These are phyloP conservation scores for Protonibea diacanthus DNA, from an alignment of 2,797 vertebrate species.

Conservation along the genomic window DNA sequence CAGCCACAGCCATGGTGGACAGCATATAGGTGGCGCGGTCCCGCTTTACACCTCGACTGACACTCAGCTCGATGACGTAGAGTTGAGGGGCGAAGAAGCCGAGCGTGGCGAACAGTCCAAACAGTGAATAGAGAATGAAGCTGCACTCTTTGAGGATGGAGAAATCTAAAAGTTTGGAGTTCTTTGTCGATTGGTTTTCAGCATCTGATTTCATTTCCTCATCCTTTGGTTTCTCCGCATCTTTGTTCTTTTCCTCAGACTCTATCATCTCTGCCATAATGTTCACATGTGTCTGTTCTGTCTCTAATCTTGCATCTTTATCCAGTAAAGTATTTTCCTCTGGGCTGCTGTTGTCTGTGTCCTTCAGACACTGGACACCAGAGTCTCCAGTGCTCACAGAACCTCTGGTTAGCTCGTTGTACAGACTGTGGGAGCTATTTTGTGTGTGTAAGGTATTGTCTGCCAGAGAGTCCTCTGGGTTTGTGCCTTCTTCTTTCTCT, in stretches of 20 bases:
- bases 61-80: constrained; percentile 93
- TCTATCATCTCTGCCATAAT: background rate
- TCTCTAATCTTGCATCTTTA: constrained; percentile 53
- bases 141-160: constrained; percentile 90
- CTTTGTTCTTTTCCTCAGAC: constrained; percentile 12
- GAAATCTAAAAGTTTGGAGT: constrained; percentile 88
- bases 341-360: constrained; percentile 13
- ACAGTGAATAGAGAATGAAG: constrained; percentile 94
- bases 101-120: constrained; percentile 95
- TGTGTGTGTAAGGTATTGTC: constrained; percentile 69
- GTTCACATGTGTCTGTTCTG: constrained; percentile 64
- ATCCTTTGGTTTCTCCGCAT: constrained; percentile 31
- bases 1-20: constrained; percentile 92
- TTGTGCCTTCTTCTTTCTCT: constrained; percentile 52
- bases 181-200: constrained; percentile 46
- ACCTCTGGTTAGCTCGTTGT: constrained; percentile 88
- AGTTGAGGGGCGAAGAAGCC: constrained; percentile 96
- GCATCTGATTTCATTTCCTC: constrained; percentile 10
- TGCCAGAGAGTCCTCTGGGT: constrained; percentile 12
- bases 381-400: constrained; percentile 91
- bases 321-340: constrained; percentile 47
- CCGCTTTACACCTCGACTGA: constrained; percentile 88
- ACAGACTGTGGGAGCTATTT: constrained; percentile 85
- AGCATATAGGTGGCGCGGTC: constrained; percentile 90
- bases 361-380: constrained; percentile 87